phyloP scores from a whole-genome alignment of 2,113 vertebrate genomes.

The Paraplagusia blochii region DNA sequence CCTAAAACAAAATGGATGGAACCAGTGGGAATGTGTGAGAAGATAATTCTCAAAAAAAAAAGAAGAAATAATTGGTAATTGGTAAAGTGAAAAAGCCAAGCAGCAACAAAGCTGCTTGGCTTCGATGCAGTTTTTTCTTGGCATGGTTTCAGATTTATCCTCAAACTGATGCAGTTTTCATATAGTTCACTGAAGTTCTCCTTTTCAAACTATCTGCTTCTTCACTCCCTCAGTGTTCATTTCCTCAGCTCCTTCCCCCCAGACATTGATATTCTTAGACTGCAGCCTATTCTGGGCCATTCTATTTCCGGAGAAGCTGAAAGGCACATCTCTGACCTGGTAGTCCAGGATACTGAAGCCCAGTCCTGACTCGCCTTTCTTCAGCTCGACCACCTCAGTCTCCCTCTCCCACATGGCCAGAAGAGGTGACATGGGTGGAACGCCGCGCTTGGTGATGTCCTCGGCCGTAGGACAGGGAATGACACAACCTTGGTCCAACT shows the following conservation, averaged over 20 bases:
- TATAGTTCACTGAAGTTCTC: slow-evolving; percentile 5
- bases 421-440: slow-evolving; percentile 76
- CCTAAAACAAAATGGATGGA: slow-evolving; percentile 65
- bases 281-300: slow-evolving; percentile 25
- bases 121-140: no score
- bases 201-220: neutral
- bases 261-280: slow-evolving; percentile 42
- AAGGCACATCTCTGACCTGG: slow-evolving; percentile 79
- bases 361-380: slow-evolving; percentile 87
- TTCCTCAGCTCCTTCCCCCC: slow-evolving; percentile 1
- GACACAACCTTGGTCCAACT: slow-evolving; percentile 70
- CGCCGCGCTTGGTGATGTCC: slow-evolving; percentile 72
- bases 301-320: slow-evolving; percentile 49
- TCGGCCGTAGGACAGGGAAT: slow-evolving; percentile 79
- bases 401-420: slow-evolving; percentile 92
- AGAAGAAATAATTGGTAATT: no score
- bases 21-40: neutral
- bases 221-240: slow-evolving; percentile 22
- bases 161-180: slow-evolving; percentile 2
- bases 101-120: no score
- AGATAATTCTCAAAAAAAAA: neutral
- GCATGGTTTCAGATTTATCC: neutral
- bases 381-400: slow-evolving; percentile 83
- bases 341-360: slow-evolving; percentile 98
- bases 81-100: no score